phyloP scores from a whole-genome alignment of 2,113 vertebrate species.

The Sardina pilchardus region DNA sequence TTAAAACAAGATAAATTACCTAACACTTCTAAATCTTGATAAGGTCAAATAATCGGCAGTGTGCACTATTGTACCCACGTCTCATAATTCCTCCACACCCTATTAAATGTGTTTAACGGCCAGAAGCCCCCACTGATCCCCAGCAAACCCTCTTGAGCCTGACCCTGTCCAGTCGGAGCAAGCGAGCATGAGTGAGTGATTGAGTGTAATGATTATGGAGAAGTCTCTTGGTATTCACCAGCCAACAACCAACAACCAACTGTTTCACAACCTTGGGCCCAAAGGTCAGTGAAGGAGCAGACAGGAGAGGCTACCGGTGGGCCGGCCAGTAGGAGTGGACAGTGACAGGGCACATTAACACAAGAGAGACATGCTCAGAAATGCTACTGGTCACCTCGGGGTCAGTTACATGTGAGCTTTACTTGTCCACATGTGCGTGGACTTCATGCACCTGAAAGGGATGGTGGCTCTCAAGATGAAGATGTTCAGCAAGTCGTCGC shows the following conservation, averaged over 20 bases:
- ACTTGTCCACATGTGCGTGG: not conserved
- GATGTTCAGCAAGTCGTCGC: not conserved
- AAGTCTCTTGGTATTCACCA: slow-evolving; percentile 38
- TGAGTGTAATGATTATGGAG: slow-evolving; percentile 55
- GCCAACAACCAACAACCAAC: slow-evolving; percentile 41
- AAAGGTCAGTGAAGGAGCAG: slow-evolving; percentile 47
- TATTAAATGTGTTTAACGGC: not conserved
- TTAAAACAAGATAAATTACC: no score
- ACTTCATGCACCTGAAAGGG: not conserved
- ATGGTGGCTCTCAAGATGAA: not conserved
- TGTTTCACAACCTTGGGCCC: slow-evolving; percentile 47
- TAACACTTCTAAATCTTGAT: no score
- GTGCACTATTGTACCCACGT: not conserved
- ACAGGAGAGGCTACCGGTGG: not conserved
- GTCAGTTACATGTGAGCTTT: not conserved
- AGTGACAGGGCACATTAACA: not conserved
- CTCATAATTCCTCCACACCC: not conserved
- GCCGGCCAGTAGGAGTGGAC: not conserved
- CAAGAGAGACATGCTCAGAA: not conserved
- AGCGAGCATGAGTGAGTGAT: slow-evolving; percentile 50
- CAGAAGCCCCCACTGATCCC: not conserved
- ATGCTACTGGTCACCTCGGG: not conserved
- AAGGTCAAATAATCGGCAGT: no score
- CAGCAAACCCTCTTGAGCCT: slow-evolving; percentile 30
- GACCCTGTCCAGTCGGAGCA: slow-evolving; percentile 43